Conservation (phyloP, 2,888 invertebrate genomes). For the Lithophane ornitopus region DNA sequence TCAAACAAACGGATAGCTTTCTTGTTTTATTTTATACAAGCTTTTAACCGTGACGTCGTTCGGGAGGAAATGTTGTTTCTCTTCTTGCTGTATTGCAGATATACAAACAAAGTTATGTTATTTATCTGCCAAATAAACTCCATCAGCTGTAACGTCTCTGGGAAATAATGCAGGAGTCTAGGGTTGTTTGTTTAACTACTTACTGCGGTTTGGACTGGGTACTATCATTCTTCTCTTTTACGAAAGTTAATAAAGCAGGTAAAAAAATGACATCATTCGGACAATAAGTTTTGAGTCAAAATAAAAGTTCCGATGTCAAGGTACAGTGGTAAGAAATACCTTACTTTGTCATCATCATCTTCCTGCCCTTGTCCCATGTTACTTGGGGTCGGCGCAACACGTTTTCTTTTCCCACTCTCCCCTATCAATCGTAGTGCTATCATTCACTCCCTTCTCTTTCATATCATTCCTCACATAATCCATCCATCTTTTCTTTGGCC, state of each 20-base stretch:
- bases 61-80: constrained; percentile 17
- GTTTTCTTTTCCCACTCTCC: too few species aligned
- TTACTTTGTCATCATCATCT: too few species aligned
- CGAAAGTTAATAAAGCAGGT: neutral
- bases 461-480: too few species aligned
- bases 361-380: too few species aligned
- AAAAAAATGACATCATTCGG: neutral
- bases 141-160: constrained; percentile 15
- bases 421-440: too few species aligned
- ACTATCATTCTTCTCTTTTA: neutral
- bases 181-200: constrained; percentile 1
- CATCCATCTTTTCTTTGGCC: too few species aligned
- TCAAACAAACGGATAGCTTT: constrained; percentile 54
- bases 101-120: constrained; percentile 26
- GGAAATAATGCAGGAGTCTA: constrained; percentile 4
- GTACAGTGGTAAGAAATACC: neutral
- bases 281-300: neutral
- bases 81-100: constrained; percentile 25
- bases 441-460: too few species aligned
- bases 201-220: constrained; percentile 8
- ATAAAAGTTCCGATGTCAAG: neutral
- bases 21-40: constrained; percentile 55
- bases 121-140: constrained; percentile 42
- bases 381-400: too few species aligned
- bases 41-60: constrained; percentile 47